Evolutionary conservation across 2,888 invertebrate genomes (phyloP).

Genomic region (Sthenelais limicola): DNA sequence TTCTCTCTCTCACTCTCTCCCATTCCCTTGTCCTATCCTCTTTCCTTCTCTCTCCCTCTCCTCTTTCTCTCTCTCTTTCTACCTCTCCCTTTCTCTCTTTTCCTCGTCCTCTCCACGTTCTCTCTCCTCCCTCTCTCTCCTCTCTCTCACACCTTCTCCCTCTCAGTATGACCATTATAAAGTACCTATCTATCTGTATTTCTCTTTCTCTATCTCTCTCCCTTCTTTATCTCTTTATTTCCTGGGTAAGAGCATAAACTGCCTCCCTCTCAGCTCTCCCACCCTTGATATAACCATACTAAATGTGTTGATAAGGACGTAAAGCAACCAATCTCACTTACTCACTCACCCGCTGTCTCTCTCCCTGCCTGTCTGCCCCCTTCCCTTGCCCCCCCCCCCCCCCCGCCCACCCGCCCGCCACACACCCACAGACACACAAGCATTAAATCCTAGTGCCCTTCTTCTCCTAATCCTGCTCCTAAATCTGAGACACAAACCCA

Average conservation of each 20-base stretch:
- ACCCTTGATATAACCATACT: too few relatives aligned
- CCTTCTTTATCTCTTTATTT: neutral
- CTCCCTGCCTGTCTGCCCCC: neutral
- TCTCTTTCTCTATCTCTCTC: neutral
- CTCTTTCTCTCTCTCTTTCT: neutral
- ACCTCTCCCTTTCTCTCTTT: neutral
- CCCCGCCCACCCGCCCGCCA: neutral
- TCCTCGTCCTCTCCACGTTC: neutral
- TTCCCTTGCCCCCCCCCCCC: neutral
- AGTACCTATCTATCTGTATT: neutral
- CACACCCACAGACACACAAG: neutral
- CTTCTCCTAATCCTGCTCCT: too few relatives aligned
- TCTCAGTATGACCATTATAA: neutral
- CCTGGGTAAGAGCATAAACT: neutral
- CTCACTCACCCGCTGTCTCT: neutral
- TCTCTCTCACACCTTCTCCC: neutral
- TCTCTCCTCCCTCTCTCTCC: slow-evolving; percentile 5
- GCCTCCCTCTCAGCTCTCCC: slow-evolving; percentile 9
- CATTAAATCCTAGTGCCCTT: neutral
- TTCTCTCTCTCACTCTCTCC: neutral
- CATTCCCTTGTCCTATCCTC: neutral
- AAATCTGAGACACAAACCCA: too few relatives aligned
- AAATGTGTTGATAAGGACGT: too few relatives aligned
- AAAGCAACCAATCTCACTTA: too few relatives aligned
- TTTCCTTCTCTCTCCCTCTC: too few relatives aligned